Conservation (phyloP, 1,140 invertebrate species). For the Zaprionus ghesquierei region DNA sequence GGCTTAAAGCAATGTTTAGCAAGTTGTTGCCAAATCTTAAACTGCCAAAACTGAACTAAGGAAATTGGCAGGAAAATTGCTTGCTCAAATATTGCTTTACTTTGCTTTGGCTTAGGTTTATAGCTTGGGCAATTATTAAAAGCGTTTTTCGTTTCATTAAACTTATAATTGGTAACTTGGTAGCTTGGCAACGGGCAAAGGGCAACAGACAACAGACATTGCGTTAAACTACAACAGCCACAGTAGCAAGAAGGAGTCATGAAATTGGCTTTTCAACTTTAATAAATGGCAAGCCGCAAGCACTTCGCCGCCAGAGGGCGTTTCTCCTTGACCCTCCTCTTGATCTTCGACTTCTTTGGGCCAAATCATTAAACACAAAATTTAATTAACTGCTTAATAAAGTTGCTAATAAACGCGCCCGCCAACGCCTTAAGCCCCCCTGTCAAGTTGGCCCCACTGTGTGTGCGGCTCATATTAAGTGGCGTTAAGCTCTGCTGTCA, state of each 20-base stretch:
- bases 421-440: conserved; percentile 43
- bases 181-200: not conserved
- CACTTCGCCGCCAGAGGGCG: conserved; percentile 34
- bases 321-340: conserved; percentile 24
- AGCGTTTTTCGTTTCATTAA: conserved; percentile 72
- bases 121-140: conserved; percentile 62
- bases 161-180: conserved; percentile 57
- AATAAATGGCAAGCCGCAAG: conserved; percentile 71
- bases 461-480: conserved; percentile 70
- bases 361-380: conserved; percentile 76
- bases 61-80: not conserved
- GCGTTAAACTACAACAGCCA: not conserved
- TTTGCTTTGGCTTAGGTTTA: conserved; percentile 40
- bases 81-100: conserved; percentile 4
- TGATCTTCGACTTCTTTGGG: conserved; percentile 20
- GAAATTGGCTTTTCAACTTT: conserved; percentile 67
- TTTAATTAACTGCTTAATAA: conserved; percentile 80
- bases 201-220: conserved; percentile 37
- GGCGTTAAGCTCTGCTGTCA: conserved; percentile 72
- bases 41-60: no score
- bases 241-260: not conserved
- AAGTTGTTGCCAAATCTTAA: not conserved
- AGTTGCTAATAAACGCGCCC: conserved; percentile 68
- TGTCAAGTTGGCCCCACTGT: conserved; percentile 66
- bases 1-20: not conserved